Evolutionary conservation across 2,888 invertebrate genomes (phyloP).

Genomic region (Drosophila macrothrix): DNA sequence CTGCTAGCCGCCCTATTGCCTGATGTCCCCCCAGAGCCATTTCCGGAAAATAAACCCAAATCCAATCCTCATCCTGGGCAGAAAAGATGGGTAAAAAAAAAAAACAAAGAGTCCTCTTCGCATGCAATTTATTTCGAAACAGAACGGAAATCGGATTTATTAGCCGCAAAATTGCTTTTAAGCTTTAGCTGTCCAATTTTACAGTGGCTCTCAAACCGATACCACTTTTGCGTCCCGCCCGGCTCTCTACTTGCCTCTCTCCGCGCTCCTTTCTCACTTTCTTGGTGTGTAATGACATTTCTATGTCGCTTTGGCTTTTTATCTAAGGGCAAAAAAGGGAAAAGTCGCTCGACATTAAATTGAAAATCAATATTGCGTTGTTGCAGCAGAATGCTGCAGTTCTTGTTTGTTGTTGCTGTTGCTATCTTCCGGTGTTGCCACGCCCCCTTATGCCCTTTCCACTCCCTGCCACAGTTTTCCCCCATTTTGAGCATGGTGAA

Average conservation of each 20-base stretch:
- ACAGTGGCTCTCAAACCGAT: constrained; percentile 67
- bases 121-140: constrained; percentile 82
- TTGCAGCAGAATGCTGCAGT: constrained; percentile 28
- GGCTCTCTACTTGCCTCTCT: not conserved
- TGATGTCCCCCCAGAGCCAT: constrained; percentile 60
- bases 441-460: not conserved
- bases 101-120: constrained; percentile 11
- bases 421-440: constrained; percentile 40
- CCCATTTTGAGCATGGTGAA: constrained; percentile 26
- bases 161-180: constrained; percentile 84
- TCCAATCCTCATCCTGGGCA: not conserved
- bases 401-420: constrained; percentile 37
- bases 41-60: constrained; percentile 53
- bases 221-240: not conserved
- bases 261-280: not conserved
- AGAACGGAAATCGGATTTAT: constrained; percentile 84
- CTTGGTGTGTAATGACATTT: constrained; percentile 38
- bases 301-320: constrained; percentile 44
- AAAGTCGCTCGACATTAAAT: constrained; percentile 63
- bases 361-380: constrained; percentile 79
- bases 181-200: constrained; percentile 61
- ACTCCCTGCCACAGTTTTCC: not conserved
- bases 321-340: constrained; percentile 21
- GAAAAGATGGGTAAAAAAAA: not conserved
- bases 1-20: constrained; percentile 22